A percentile compares a stretch with the other conserved stretches of the same genome.
Evolutionary conservation across 23 tunicate genomes (phyloP).

Genomic region (Aplidium turbinatum): DNA sequence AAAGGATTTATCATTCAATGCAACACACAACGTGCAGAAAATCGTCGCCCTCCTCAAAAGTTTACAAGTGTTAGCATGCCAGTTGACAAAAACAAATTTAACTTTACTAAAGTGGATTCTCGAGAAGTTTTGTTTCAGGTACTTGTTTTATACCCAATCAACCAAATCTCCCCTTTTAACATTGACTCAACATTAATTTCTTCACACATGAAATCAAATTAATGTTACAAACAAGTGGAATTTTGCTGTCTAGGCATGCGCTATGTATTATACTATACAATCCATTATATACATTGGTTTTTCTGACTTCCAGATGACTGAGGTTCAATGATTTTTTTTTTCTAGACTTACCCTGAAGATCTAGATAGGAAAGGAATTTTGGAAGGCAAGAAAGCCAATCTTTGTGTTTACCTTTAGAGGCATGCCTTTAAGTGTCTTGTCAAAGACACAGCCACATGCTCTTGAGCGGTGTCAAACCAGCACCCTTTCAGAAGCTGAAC

Average conservation of each 20-base stretch:
- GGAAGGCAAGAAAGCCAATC: too few species aligned
- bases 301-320: too few species aligned
- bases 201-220: not conserved
- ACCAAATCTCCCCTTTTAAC: not conserved
- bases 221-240: not conserved
- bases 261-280: too few species aligned
- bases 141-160: not conserved
- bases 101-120: conserved; percentile 16
- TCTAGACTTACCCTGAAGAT: too few species aligned
- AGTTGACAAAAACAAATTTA: conserved; percentile 30
- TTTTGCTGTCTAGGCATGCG: not conserved
- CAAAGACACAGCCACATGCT: too few species aligned
- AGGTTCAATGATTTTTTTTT: too few species aligned
- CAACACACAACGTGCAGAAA: conserved; percentile 24
- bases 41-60: conserved; percentile 34
- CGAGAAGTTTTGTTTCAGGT: conserved; percentile 45
- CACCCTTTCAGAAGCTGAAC: too few species aligned
- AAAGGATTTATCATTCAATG: conserved; percentile 19
- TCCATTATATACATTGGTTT: too few species aligned
- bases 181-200: not conserved
- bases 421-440: too few species aligned
- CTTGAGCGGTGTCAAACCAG: too few species aligned
- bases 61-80: conserved; percentile 39
- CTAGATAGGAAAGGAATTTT: too few species aligned
- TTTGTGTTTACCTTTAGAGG: too few species aligned